Conservation (phyloP, 2,888 invertebrate genomes). For the Laothoe populi region DNA sequence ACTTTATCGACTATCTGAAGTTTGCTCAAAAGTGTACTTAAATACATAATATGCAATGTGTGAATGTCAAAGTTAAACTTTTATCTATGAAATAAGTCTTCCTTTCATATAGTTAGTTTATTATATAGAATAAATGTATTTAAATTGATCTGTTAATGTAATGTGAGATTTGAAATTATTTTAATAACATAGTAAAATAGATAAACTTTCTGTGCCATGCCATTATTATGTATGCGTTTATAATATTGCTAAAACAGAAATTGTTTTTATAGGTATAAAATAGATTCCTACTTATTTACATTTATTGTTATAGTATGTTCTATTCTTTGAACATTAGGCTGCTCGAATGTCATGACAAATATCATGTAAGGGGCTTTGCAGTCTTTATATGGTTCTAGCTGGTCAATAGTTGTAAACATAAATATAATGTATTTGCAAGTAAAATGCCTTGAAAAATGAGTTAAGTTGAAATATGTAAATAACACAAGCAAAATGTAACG, state of each 20-base stretch:
- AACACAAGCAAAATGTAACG: no score
- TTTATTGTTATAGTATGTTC: no score
- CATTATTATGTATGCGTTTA: not conserved
- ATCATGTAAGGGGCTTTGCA: no score
- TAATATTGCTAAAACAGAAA: not conserved
- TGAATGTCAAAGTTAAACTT: not conserved
- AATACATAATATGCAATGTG: not conserved
- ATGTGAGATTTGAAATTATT: not conserved
- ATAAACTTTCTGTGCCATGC: not conserved
- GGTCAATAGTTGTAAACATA: no score
- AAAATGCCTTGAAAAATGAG: no score
- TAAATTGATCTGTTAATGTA: slow-evolving; percentile 6
- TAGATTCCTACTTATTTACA: no score
- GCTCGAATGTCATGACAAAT: no score
- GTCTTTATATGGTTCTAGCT: no score
- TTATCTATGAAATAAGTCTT: not conserved
- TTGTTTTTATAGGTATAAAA: no score
- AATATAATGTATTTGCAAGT: no score
- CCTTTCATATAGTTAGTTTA: not conserved
- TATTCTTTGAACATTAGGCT: no score
- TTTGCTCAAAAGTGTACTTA: slow-evolving; percentile 21
- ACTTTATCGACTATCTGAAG: slow-evolving; percentile 10
- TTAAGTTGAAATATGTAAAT: no score
- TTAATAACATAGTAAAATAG: not conserved
- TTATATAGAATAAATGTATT: not conserved